These are phyloP conservation scores for Danaus plexippus DNA, from an alignment of 1,140 invertebrate genomes.

Conservation along the genomic window DNA sequence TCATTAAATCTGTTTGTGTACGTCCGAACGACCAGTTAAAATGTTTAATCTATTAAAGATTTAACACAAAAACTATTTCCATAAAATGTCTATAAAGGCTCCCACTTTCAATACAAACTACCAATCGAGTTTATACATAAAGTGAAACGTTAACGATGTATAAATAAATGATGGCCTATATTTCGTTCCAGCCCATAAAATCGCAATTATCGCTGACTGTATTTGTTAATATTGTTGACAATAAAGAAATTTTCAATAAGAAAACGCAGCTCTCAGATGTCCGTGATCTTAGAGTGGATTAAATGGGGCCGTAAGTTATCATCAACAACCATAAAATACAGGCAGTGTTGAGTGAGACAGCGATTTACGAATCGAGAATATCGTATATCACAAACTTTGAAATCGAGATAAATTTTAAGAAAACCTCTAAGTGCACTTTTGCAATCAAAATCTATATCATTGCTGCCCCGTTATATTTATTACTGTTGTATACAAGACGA, in stretches of 20 bases:
- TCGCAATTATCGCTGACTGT: conserved; percentile 19
- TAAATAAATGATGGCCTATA: conserved; percentile 18
- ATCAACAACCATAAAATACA: conserved; percentile 45
- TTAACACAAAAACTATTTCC: conserved; percentile 5
- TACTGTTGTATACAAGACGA: no score
- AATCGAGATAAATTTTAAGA: conserved; percentile 24
- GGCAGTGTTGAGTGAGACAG: conserved; percentile 37
- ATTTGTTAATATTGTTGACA: conserved; percentile 11
- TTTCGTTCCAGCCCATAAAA: conserved; percentile 17
- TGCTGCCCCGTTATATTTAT: no score
- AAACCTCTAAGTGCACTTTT: conserved; percentile 24
- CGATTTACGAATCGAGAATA: conserved; percentile 36
- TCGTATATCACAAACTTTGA: conserved; percentile 19
- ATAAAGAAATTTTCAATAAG: conserved; percentile 22
- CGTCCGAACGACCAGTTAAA: no score
- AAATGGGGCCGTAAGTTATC: conserved; percentile 45
- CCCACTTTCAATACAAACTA: conserved; percentile 4
- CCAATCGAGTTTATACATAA: conserved; percentile 10
- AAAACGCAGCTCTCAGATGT: conserved; percentile 27
- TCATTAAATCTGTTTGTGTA: no score
- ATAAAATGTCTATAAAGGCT: conserved; percentile 7
- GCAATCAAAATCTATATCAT: conserved; percentile 15
- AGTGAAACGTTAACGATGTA: conserved; percentile 11
- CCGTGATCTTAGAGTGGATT: conserved; percentile 41
- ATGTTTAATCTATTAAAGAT: background rate